Percentiles rank a stretch among this genome's conserved stretches.
These are phyloP conservation scores for Pollenia amentaria DNA, from an alignment of 2,888 invertebrate genomes.

Conservation along the genomic window DNA sequence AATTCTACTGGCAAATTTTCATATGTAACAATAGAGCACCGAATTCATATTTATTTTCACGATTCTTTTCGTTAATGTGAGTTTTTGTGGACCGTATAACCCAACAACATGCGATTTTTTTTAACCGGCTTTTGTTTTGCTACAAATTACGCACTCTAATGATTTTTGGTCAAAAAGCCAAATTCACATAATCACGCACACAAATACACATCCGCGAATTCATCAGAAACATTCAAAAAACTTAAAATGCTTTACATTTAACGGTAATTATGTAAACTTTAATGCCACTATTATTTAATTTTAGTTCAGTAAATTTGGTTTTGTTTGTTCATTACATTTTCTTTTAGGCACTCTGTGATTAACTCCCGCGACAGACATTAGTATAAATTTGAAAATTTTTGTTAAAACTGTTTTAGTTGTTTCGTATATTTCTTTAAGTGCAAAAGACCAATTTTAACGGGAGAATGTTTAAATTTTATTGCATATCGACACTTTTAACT, in stretches of 20 bases:
- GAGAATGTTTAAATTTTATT: constrained; percentile 25
- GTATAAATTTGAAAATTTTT: constrained; percentile 71
- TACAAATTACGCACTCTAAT: constrained; percentile 69
- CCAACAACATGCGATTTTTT: constrained; percentile 37
- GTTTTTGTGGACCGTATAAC: background rate
- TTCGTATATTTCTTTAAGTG: constrained; percentile 25
- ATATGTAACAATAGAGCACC: background rate
- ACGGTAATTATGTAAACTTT: constrained; percentile 68
- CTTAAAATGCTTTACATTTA: constrained; percentile 44
- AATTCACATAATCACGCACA: background rate
- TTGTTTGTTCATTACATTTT: constrained; percentile 19
- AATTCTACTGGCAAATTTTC: background rate
- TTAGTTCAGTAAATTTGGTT: constrained; percentile 26
- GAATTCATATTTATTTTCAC: constrained; percentile 30
- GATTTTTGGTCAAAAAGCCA: constrained; percentile 63
- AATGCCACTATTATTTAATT: constrained; percentile 51
- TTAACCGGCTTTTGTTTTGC: constrained; percentile 25
- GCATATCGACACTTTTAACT: background rate
- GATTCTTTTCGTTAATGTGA: constrained; percentile 22
- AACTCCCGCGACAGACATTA: background rate
- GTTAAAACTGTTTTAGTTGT: constrained; percentile 76
- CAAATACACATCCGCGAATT: background rate
- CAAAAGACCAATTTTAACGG: constrained; percentile 44
- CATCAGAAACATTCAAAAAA: background rate
- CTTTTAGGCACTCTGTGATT: background rate